Percentiles rank a stretch among this genome's conserved stretches.
phyloP scores from a whole-genome alignment of 2,888 invertebrate genomes.

The Cristatella mucedo region DNA sequence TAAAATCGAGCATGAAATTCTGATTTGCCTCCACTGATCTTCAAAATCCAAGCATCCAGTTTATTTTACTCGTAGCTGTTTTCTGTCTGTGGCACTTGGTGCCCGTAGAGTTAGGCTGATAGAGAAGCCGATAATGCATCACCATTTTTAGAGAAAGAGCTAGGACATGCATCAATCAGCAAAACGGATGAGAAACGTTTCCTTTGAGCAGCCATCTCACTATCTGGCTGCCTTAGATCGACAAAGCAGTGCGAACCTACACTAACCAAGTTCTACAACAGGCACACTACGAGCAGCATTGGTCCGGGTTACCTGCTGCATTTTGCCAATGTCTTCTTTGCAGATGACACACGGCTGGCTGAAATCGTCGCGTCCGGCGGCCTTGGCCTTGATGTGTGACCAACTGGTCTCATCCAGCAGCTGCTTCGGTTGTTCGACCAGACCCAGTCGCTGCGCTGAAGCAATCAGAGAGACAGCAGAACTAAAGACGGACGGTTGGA shows the following conservation, averaged over 20 bases:
- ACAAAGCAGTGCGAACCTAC: too few species aligned
- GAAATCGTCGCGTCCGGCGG: constrained; percentile 32
- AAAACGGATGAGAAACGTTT: neutral
- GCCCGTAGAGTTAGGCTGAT: too few species aligned
- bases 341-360: constrained; percentile 37
- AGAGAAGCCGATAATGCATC: constrained; percentile 5
- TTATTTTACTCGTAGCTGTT: too few species aligned
- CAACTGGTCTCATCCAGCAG: constrained; percentile 31
- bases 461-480: too few species aligned
- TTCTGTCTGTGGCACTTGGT: too few species aligned
- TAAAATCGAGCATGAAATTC: too few species aligned
- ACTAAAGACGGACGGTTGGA: too few species aligned
- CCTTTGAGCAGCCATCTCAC: too few species aligned
- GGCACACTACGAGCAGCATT: neutral
- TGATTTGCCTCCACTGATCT: too few species aligned
- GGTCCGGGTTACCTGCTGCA: constrained; percentile 22
- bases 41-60: too few species aligned
- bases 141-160: neutral
- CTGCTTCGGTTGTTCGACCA: constrained; percentile 25
- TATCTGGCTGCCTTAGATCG: too few species aligned
- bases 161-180: neutral
- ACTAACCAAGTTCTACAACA: too few species aligned
- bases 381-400: constrained; percentile 26
- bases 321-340: constrained; percentile 35
- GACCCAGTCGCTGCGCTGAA: constrained; percentile 34